Conservation (phyloP, 2,113 vertebrate genomes). For the Scortum barcoo region DNA sequence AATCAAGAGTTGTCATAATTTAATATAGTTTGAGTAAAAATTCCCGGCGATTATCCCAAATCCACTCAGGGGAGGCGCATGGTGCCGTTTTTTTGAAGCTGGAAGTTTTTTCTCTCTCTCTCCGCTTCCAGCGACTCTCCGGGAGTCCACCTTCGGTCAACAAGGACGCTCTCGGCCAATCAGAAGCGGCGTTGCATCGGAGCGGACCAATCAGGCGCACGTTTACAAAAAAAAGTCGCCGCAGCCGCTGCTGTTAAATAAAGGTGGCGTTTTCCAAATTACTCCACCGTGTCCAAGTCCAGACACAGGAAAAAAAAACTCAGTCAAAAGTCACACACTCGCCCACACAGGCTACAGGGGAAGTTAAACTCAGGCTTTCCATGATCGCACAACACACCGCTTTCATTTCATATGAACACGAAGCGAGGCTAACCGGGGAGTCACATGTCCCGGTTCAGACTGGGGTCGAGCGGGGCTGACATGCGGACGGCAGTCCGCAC, state of each 20-base stretch:
- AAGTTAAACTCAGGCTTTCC: background rate
- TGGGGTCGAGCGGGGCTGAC: slow-evolving; percentile 69
- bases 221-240: slow-evolving; percentile 53
- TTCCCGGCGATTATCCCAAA: slow-evolving; percentile 65
- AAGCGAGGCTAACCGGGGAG: slow-evolving; percentile 44
- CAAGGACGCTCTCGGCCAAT: slow-evolving; percentile 77
- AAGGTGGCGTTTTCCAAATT: slow-evolving; percentile 50
- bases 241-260: slow-evolving; percentile 27
- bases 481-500: slow-evolving; percentile 66
- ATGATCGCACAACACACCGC: background rate
- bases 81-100: slow-evolving; percentile 68
- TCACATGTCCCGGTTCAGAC: slow-evolving; percentile 83
- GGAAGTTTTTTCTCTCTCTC: slow-evolving; percentile 67
- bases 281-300: no score
- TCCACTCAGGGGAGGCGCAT: slow-evolving; percentile 71
- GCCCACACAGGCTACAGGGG: no score
- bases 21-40: slow-evolving; percentile 39
- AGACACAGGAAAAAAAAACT: no score
- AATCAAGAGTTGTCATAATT: slow-evolving; percentile 30
- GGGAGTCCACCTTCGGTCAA: slow-evolving; percentile 80
- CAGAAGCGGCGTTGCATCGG: slow-evolving; percentile 65
- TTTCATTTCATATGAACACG: slow-evolving; percentile 22
- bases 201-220: slow-evolving; percentile 54
- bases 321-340: no score
- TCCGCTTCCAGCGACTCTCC: slow-evolving; percentile 66